Base-by-base conservation (phyloP, 1,140 invertebrate genomes). In the Leptopilina boulardi region DNA sequence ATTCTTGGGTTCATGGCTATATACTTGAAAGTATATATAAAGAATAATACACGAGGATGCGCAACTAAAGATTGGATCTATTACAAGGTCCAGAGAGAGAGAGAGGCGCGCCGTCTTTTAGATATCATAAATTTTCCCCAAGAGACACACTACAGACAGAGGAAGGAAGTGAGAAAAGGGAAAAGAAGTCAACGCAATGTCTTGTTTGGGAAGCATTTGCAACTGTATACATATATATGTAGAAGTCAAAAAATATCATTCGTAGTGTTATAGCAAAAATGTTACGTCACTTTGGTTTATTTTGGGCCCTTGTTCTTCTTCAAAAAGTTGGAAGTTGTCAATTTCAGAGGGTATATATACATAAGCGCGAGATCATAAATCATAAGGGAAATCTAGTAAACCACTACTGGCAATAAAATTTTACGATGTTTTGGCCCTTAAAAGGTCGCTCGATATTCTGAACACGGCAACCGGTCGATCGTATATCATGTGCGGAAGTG, bases 361-460 rank as follows among this genome's bases (percentile, higher is more conserved):
- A n/a, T 54, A 54, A 19, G 34, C 54, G 56, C 76, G 83, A 85
- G 76, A 84, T 34, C 80, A 74, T 86, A 87, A 86, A 86, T 86
- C 80, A 82, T 76, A 77, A 77, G 71, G 82, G 84, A 84, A 82
- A 82, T 81, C 47, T 77, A 83, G 73, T 82, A 86, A 87, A 87
- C 81, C 85, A 84, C 84, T 84, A 85, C 75, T 79, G 77, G 77
- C 82, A 80, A 77, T 88, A 87, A 86, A 88, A 84, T 54, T 88
- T 88, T 87, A 88, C 84, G 80, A 75, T 81, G 41, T 80, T 84
- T 78, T 41, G 83, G n/a, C n/a, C 77, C 51, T 73, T 83, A 38
- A 51, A 51, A 18, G 73, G 44, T 76, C 79, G 74, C 74, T 56
- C 71, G 66, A 75, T 34, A 34, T 80, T 51, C 19, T 42, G n/a